A percentile compares a stretch with the other conserved stretches of the same genome.
These are phyloP conservation scores for Pherbina coryleti DNA, from an alignment of 2,888 invertebrate species.

Conservation along the genomic window DNA sequence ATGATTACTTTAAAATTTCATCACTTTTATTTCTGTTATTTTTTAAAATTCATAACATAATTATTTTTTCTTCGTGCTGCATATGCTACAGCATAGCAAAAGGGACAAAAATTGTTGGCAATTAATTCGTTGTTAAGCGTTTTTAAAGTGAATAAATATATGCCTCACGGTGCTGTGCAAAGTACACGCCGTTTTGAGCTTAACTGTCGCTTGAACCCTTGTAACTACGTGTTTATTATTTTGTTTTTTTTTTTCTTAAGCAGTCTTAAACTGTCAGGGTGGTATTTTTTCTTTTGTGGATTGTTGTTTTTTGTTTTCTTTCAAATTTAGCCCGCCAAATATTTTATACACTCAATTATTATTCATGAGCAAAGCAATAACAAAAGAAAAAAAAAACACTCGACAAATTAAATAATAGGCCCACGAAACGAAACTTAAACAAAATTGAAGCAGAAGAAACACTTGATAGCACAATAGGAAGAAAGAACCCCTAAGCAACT, in stretches of 20 bases:
- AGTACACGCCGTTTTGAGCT: not conserved
- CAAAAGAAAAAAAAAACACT: not conserved
- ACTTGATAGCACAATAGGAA: not conserved
- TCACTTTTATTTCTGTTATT: not conserved
- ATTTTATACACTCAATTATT: constrained; percentile 16
- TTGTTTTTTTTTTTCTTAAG: not conserved
- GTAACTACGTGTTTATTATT: not conserved
- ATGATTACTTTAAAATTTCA: not conserved
- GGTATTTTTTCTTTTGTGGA: not conserved
- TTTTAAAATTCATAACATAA: not conserved
- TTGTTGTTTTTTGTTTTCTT: not conserved
- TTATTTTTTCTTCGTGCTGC: not conserved
- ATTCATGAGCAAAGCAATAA: constrained; percentile 11
- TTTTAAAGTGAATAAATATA: constrained; percentile 2
- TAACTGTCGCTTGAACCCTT: constrained; percentile 14
- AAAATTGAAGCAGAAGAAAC: not conserved
- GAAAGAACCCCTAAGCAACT: not conserved
- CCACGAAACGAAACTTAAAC: not conserved
- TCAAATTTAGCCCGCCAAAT: constrained; percentile 19
- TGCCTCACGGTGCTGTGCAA: not conserved
- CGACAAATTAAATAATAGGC: not conserved
- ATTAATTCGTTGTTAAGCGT: constrained; percentile 31
- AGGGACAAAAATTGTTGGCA: not conserved
- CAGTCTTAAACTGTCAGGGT: constrained; percentile 4
- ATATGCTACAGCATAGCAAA: not conserved